These are phyloP conservation scores for Forbesichthys agassizii DNA, from an alignment of 2,113 vertebrate species.

Conservation along the genomic window DNA sequence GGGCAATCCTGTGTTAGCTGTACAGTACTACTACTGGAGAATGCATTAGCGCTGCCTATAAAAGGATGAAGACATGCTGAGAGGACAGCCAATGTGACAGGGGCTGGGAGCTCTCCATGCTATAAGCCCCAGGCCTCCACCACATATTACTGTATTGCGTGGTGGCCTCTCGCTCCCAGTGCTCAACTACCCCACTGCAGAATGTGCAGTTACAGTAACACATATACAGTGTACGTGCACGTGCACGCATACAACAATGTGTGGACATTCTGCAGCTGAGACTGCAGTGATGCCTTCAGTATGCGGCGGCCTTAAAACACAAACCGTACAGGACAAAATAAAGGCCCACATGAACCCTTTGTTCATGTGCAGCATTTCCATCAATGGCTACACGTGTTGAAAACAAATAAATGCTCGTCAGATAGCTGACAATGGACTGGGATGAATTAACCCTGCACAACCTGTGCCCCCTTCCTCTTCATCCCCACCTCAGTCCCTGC, in stretches of 20 bases:
- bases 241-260: no score
- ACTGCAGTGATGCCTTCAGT: no score
- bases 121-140: slow-evolving; percentile 32
- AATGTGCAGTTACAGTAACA: no score
- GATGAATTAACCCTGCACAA: slow-evolving; percentile 13
- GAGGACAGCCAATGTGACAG: slow-evolving; percentile 43
- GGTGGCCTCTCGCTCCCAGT: no score
- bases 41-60: slow-evolving; percentile 62
- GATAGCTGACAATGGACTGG: slow-evolving; percentile 20
- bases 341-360: background rate
- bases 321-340: background rate
- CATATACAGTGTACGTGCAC: no score
- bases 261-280: no score
- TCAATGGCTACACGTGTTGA: background rate
- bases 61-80: slow-evolving; percentile 68
- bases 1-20: slow-evolving; percentile 32
- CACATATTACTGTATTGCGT: slow-evolving; percentile 7
- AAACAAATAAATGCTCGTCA: slow-evolving; percentile 5
- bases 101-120: slow-evolving; percentile 38
- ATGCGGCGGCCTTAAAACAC: no score
- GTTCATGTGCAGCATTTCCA: background rate
- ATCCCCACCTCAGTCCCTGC: background rate
- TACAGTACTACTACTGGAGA: slow-evolving; percentile 20
- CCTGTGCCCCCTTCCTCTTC: slow-evolving; percentile 18
- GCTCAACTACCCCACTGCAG: background rate